A percentile compares a stretch with the other conserved stretches of the same genome.
Conservation (phyloP, 2,113 vertebrate genomes). For the Chlorocebus sabaeus region DNA sequence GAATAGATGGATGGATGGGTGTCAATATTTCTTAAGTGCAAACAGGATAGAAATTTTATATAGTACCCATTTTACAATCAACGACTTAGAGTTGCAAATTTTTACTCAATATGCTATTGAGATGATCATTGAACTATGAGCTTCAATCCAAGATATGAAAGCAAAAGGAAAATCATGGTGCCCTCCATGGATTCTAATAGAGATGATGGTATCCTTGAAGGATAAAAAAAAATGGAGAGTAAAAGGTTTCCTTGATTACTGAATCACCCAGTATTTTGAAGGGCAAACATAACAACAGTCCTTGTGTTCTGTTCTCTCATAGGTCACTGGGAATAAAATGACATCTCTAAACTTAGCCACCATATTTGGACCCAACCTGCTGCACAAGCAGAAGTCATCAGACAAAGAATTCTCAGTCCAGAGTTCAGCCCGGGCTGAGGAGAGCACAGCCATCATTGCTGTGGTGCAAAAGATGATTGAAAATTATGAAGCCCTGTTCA, state of each 20-base stretch:
- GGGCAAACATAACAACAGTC: not conserved
- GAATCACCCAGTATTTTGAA: not conserved
- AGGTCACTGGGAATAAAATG: constrained; percentile 99
- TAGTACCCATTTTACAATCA: not conserved
- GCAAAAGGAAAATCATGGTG: not conserved
- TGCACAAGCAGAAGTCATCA: constrained; percentile 95
- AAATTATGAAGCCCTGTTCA: constrained; percentile 91
- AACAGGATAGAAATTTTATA: not conserved
- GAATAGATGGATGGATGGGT: not conserved
- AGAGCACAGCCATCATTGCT: constrained; percentile 93
- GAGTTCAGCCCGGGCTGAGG: constrained; percentile 95
- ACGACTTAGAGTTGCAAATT: not conserved
- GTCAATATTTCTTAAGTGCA: constrained; percentile 19
- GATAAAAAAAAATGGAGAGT: not conserved
- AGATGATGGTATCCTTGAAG: not conserved
- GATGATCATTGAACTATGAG: not conserved
- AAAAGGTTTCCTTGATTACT: not conserved
- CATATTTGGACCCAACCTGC: constrained; percentile 96
- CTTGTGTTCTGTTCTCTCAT: constrained; percentile 67
- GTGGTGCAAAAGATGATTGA: constrained; percentile 95
- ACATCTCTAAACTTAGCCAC: constrained; percentile 96
- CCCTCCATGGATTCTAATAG: not conserved
- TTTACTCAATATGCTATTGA: not conserved
- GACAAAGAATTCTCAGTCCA: constrained; percentile 97
- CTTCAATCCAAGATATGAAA: not conserved